Evolutionary conservation across 2,888 invertebrate genomes (phyloP).

Genomic region (Polymixis lichenea): DNA sequence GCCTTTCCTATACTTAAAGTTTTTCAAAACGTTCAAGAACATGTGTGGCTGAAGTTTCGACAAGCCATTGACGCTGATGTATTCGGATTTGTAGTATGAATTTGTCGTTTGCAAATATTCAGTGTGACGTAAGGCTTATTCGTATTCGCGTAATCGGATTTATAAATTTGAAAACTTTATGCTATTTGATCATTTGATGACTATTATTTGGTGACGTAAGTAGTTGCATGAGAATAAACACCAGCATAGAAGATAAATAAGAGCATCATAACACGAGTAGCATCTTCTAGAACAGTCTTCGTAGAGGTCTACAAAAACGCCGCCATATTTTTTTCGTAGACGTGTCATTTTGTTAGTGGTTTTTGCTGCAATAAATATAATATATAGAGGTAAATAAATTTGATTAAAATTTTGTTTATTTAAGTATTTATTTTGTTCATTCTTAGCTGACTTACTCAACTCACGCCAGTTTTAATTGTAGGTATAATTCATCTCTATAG

Average conservation of each 20-base stretch:
- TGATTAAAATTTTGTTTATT: neutral
- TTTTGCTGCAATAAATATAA: too few relatives aligned
- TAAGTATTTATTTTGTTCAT: neutral
- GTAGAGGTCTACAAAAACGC: neutral
- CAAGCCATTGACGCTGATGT: constrained; percentile 69
- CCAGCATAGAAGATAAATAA: neutral
- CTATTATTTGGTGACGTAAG: neutral
- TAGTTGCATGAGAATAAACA: neutral
- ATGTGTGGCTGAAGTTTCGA: constrained; percentile 81
- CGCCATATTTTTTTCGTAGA: neutral
- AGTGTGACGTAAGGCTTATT: constrained; percentile 13
- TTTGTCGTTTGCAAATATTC: constrained; percentile 63
- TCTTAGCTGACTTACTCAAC: neutral
- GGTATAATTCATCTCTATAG: neutral
- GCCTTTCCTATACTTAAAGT: constrained; percentile 81
- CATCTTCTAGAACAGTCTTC: neutral
- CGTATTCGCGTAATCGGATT: neutral
- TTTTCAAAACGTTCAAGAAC: constrained; percentile 77
- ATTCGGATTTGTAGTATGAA: constrained; percentile 74
- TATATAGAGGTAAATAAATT: too few relatives aligned
- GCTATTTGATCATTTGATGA: neutral
- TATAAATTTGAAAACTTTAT: neutral
- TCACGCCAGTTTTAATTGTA: neutral
- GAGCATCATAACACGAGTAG: neutral
- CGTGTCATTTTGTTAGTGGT: too few relatives aligned